phyloP scores from a whole-genome alignment of 2,888 invertebrate genomes.

The Eupithecia centaureata region DNA sequence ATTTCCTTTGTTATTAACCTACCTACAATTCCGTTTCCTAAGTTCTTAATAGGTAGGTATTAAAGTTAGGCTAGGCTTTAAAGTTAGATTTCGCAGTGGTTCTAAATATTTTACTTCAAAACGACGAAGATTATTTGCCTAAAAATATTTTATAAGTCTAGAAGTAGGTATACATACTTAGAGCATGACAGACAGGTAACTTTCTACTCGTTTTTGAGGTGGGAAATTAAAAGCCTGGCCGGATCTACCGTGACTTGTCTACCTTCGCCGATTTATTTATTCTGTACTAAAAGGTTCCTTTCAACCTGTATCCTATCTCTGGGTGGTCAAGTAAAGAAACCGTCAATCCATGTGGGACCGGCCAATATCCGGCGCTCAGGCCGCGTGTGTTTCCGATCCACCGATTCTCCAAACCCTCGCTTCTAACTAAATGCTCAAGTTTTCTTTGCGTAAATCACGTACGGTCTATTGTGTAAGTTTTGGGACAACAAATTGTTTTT shows the following conservation, averaged over 20 bases:
- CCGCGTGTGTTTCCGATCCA: conserved; percentile 62
- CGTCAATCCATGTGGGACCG: conserved; percentile 48
- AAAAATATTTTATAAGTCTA: too few relatives aligned
- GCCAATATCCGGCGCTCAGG: conserved; percentile 68
- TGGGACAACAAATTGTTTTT: conserved; percentile 21
- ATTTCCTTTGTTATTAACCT: too few relatives aligned
- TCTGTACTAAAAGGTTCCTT: conserved; percentile 34
- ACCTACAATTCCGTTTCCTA: too few relatives aligned
- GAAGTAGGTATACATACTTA: not conserved
- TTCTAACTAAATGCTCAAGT: conserved; percentile 49
- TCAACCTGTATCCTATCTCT: conserved; percentile 38
- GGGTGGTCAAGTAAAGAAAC: conserved; percentile 52
- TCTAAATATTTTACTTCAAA: not conserved
- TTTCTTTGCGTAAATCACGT: conserved; percentile 34
- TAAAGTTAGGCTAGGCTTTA: too few relatives aligned
- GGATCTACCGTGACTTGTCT: conserved; percentile 4
- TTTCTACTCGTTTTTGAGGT: not conserved
- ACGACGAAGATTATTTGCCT: not conserved
- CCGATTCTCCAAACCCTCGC: conserved; percentile 54
- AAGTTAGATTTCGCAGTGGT: too few relatives aligned
- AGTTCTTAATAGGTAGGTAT: too few relatives aligned
- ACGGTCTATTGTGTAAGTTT: conserved; percentile 23
- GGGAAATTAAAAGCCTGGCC: conserved; percentile 10
- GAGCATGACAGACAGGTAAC: not conserved
- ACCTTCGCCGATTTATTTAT: conserved; percentile 27